Base-by-base conservation (phyloP, 1,140 invertebrate genomes). In the Drusus annulatus region DNA sequence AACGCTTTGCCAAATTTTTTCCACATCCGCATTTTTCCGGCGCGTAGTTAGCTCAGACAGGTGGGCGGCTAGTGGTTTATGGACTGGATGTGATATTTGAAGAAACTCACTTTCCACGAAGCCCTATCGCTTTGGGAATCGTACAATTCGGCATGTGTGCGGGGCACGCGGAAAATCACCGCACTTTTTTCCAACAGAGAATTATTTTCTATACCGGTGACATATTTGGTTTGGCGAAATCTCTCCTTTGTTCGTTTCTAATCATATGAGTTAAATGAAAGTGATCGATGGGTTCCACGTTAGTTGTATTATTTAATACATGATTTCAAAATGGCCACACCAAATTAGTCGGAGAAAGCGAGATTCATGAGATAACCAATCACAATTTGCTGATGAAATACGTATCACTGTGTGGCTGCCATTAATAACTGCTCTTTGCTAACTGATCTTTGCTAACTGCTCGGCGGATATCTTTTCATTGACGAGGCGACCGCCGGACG, bases 11-110 rank as follows among this genome's bases (percentile, higher is more conserved):
- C 75, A 76, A 28, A 76, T 60, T 76, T 60, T 71, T 75, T 54
- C 15, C 5, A 73, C 69, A 54, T 75, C 75, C 75, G 58, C 58
- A 76, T 76, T 63, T 76, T 76, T 76, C 73, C 73, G 73, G 15
- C 56, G 28, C 56, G 75, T 65, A 60, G 58, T 76, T 76, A 25
- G 10, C 62, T 63, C 58, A 60, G 75, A 76, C 75, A 76, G 75
- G 75, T 76, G 75, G 75, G 75, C 75, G 75, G 45, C 31, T n/a
- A 21, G 60, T 76, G 45, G 56, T 76, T 76, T 76, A 76, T 76
- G 10, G 45, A 63, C 60, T 60, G 75, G 68, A 71, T 52, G 68
- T 51, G 68, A 23, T 71, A 52, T 51, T 51, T 71, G 45, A 52
- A 65, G 28, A 65, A 13, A 45, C 10, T 45, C 62, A 28, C 21